These are phyloP conservation scores for Prolemur simus DNA, from an alignment of 2,113 vertebrate genomes.

Conservation along the genomic window DNA sequence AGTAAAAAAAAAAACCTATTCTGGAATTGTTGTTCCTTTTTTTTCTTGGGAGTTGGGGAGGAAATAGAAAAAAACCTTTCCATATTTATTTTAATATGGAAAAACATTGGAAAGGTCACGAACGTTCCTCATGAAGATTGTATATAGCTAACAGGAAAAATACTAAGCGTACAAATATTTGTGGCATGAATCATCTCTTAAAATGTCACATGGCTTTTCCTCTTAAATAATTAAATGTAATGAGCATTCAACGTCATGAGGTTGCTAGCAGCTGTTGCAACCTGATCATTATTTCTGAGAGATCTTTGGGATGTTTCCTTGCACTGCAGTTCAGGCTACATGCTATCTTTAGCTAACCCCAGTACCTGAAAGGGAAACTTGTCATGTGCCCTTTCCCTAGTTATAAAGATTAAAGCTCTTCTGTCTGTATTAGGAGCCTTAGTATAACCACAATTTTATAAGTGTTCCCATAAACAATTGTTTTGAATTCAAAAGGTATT, in stretches of 20 bases:
- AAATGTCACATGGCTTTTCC: not conserved
- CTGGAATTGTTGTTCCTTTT: not conserved
- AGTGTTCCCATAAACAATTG: not conserved
- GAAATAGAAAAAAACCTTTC: not conserved
- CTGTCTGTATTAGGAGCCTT: not conserved
- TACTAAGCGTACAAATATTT: not conserved
- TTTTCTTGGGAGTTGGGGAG: not conserved
- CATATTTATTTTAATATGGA: conserved; percentile 20
- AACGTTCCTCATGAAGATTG: not conserved
- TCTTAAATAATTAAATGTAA: conserved; percentile 6
- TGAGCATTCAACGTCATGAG: not conserved
- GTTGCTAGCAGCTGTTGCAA: not conserved
- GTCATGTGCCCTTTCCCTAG: not conserved
- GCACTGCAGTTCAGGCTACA: accelerated
- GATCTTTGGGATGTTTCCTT: not conserved
- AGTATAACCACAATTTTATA: not conserved
- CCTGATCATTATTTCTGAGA: not conserved
- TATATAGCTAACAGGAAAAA: conserved; percentile 2
- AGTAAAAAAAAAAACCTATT: not conserved
- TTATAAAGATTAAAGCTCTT: not conserved
- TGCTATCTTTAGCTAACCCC: not conserved
- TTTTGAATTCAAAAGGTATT: not conserved
- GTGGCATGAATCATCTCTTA: not conserved
- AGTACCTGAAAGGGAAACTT: not conserved
- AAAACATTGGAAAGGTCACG: not conserved